Conservation (phyloP, 2,888 invertebrate species). For the Onchidella celtica region DNA sequence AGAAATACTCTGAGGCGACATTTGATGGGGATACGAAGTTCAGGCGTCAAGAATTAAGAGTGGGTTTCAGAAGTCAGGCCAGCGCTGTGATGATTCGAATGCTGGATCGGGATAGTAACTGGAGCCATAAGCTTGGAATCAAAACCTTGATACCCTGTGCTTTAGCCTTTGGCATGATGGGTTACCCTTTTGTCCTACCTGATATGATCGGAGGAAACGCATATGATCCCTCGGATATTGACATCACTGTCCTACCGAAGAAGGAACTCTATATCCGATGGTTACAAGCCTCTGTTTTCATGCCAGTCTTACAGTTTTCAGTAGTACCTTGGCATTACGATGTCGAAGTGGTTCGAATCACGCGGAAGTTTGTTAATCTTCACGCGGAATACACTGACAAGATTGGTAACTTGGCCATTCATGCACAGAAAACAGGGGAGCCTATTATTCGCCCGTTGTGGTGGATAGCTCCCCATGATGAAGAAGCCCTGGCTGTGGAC, state of each 20-base stretch:
- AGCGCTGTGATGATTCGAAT: conserved; percentile 89
- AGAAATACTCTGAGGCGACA: conserved; percentile 66
- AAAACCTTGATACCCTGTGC: conserved; percentile 91
- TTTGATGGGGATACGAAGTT: conserved; percentile 59
- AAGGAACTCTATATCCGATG: conserved; percentile 86
- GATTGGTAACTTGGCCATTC: conserved; percentile 65
- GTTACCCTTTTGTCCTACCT: conserved; percentile 93
- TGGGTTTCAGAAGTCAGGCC: conserved; percentile 90
- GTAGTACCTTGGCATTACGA: conserved; percentile 81
- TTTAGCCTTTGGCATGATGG: conserved; percentile 75
- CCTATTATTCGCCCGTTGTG: conserved; percentile 96
- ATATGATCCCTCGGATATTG: conserved; percentile 51
- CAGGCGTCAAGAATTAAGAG: conserved; percentile 89
- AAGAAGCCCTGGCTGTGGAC: conserved; percentile 89
- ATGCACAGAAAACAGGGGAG: conserved; percentile 77
- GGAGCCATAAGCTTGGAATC: conserved; percentile 89
- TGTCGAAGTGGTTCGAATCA: conserved; percentile 60
- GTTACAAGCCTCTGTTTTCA: conserved; percentile 92
- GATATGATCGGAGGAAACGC: conserved; percentile 86
- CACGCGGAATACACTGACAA: conserved; percentile 63
- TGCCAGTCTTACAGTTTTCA: conserved; percentile 95
- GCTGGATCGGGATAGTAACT: conserved; percentile 92
- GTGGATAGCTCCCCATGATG: conserved; percentile 92
- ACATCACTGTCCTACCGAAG: conserved; percentile 58
- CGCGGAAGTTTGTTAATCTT: conserved; percentile 62